phyloP scores from a whole-genome alignment of 2,113 vertebrate species.

The Cichladusa arquata region DNA sequence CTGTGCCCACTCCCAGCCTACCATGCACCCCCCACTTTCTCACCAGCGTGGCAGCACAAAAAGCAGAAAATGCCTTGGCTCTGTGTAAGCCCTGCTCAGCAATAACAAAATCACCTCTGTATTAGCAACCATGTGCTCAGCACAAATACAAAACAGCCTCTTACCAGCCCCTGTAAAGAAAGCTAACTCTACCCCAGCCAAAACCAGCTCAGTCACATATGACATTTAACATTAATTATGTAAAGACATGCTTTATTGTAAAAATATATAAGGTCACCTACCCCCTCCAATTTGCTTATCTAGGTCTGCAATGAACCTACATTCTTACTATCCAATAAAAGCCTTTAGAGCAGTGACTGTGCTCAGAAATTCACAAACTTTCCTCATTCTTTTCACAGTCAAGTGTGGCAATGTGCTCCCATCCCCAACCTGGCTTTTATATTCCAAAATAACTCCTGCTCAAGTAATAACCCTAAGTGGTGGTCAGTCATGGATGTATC shows the following conservation, averaged over 20 bases:
- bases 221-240: neutral
- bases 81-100: neutral
- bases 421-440: neutral
- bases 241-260: neutral
- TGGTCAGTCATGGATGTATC: neutral
- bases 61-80: neutral
- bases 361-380: neutral
- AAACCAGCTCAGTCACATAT: neutral
- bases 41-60: neutral
- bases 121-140: neutral
- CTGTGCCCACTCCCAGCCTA: neutral
- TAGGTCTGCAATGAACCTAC: neutral
- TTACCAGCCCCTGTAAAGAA: neutral
- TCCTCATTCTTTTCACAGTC: neutral
- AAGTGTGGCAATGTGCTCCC: neutral
- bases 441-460: neutral
- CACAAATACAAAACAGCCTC: neutral
- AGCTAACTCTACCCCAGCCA: neutral
- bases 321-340: neutral
- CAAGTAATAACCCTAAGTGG: neutral
- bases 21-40: rapidly evolving
- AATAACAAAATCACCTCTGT: neutral
- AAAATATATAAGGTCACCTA: neutral
- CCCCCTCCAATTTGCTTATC: neutral
- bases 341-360: neutral